Evolutionary conservation across 2,888 invertebrate genomes (phyloP), one percentile per base, ranked within the genome.

Genomic region (Drosophila pullipes): DNA sequence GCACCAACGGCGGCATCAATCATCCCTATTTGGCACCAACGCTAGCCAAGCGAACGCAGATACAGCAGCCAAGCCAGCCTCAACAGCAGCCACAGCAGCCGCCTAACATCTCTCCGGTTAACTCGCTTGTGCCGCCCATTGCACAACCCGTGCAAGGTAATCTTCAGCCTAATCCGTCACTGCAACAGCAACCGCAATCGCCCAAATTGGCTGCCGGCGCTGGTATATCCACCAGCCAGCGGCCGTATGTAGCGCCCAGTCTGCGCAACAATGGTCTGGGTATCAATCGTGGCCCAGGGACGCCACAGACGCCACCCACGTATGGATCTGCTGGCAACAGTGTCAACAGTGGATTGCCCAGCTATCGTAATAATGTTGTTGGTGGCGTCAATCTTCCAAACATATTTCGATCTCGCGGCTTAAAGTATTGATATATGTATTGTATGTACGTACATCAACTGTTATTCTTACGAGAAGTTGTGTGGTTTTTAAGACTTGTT

Each of bases 191-290:
- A n/a, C 61, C 83, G 9, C 67, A 59, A 35, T 41, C 58, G 13
- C 74, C 69, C 54, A 39, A 11, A 9, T 30, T 57, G 28, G 7
- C n/a, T 28, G 52, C 67, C 39, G 66, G 63, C 35, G 62, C 31
- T 28, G 75, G 78, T 22, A 47, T 82, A 16, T 83, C 85, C 58
- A 90, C 93, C 65, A 93, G 93, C 78, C 93, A 93, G 70, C 91
- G 93, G n/a, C 92, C 93, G 28, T 93, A 93, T 69, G 83, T 92
- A 64, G 91, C 93, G 41, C 93, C 93, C 37, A 92, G 86, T 73
- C 53, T 93, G 54, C 90, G 93, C 22, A 92, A 91, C 73, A 92
- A 91, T 71, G 87, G 84, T 39, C 69, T 85, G 33, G 85, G 83
- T 67, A 80, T 82, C 30, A 91, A 78, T 58, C 84, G 82, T 53